Conservation (phyloP, 2,113 vertebrate species). For the Cyanoramphus novaezelandiae region DNA sequence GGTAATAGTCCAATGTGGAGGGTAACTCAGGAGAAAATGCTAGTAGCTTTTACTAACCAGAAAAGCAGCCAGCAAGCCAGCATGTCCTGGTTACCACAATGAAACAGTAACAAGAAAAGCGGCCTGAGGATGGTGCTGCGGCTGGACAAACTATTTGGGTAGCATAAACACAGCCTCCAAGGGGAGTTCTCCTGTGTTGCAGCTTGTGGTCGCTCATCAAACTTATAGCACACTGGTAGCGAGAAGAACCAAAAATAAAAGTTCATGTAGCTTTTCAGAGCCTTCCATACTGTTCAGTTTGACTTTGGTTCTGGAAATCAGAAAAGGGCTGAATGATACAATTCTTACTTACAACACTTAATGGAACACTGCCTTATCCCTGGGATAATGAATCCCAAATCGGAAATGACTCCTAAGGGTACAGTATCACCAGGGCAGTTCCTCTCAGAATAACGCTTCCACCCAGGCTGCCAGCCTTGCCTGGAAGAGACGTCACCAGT, state of each 20-base stretch:
- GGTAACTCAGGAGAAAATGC: slow-evolving; percentile 3
- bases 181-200: not conserved
- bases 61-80: not conserved
- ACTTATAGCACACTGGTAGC: not conserved
- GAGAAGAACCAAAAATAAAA: not conserved
- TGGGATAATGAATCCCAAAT: not conserved
- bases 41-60: not conserved
- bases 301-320: not conserved
- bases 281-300: not conserved
- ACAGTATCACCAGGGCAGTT: not conserved
- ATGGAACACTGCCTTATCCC: not conserved
- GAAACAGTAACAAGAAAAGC: not conserved
- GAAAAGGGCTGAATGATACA: not conserved
- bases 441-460: not conserved
- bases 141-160: not conserved
- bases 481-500: not conserved
- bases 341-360: not conserved
- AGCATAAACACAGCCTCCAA: not conserved
- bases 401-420: not conserved
- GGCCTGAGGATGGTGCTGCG: not conserved
- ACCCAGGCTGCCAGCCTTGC: not conserved
- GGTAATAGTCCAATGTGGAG: not conserved
- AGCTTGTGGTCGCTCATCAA: not conserved
- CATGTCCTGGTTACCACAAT: not conserved
- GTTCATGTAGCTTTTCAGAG: not conserved